phyloP scores from a whole-genome alignment of 2,797 vertebrate species.

The Gymnoscopelus braueri region DNA sequence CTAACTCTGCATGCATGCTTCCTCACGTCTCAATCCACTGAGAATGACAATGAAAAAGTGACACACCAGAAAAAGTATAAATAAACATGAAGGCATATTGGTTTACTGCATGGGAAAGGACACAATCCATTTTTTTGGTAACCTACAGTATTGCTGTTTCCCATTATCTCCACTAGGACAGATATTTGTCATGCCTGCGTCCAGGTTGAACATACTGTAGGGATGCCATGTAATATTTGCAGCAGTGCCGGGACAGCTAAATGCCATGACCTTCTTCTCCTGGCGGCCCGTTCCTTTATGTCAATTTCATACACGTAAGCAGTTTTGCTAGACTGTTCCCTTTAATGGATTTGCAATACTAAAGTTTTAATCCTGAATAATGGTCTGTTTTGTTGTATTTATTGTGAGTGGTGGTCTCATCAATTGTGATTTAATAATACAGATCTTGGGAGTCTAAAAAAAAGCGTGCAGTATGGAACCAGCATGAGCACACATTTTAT shows the following conservation, averaged over 20 bases:
- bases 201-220: slow-evolving; percentile 46
- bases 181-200: slow-evolving; percentile 52
- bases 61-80: too few species aligned
- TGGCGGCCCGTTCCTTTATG: slow-evolving; percentile 30
- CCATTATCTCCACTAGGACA: not conserved
- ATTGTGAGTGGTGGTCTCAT: too few species aligned
- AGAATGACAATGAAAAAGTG: slow-evolving; percentile 29
- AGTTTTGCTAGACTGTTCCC: too few species aligned
- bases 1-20: slow-evolving; percentile 18
- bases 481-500: too few species aligned
- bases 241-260: slow-evolving; percentile 26
- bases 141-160: slow-evolving; percentile 39
- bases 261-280: slow-evolving; percentile 34
- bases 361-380: too few species aligned
- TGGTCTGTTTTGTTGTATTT: too few species aligned
- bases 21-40: slow-evolving; percentile 44
- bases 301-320: not conserved
- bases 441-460: too few species aligned
- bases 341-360: too few species aligned
- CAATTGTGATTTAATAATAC: too few species aligned
- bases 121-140: not conserved
- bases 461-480: too few species aligned
- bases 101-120: too few species aligned
- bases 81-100: too few species aligned
- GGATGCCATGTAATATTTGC: slow-evolving; percentile 50